These are phyloP conservation scores for Pomatorhinus ruficollis DNA, from an alignment of 2,113 vertebrate species.

Conservation along the genomic window DNA sequence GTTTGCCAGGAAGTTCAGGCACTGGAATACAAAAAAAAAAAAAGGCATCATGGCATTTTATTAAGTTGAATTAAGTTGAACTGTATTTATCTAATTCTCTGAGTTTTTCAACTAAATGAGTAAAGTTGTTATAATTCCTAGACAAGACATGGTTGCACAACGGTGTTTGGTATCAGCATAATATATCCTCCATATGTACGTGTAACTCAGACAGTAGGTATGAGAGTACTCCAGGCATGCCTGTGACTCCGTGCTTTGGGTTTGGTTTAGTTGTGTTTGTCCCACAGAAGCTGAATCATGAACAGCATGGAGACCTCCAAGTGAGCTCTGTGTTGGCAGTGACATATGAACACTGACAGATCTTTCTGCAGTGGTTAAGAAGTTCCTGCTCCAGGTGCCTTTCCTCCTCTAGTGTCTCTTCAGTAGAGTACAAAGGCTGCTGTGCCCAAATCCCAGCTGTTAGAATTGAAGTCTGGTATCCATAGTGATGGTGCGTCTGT, in stretches of 20 bases:
- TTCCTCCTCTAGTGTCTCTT: not conserved
- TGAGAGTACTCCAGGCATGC: not conserved
- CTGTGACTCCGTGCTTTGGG: not conserved
- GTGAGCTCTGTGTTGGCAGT: not conserved
- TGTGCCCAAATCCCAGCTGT: not conserved
- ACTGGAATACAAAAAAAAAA: not conserved
- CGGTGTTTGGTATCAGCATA: not conserved
- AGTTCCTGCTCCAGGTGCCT: not conserved
- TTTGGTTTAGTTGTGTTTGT: not conserved
- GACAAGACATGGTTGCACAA: not conserved
- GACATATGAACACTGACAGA: accelerated
- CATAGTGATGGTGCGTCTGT: not conserved
- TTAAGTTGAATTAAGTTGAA: not conserved
- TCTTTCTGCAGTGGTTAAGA: not conserved
- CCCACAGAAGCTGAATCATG: not conserved
- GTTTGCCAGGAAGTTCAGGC: not conserved
- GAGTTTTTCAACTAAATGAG: not conserved
- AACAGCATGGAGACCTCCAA: not conserved
- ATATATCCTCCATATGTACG: not conserved
- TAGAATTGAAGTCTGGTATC: not conserved
- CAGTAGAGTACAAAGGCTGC: not conserved
- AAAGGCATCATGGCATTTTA: not conserved
- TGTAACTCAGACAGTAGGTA: not conserved
- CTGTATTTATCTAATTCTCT: not conserved
- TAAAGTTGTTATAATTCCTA: not conserved